phyloP scores from a whole-genome alignment of 2,888 invertebrate genomes.

The Julus scanicus region DNA sequence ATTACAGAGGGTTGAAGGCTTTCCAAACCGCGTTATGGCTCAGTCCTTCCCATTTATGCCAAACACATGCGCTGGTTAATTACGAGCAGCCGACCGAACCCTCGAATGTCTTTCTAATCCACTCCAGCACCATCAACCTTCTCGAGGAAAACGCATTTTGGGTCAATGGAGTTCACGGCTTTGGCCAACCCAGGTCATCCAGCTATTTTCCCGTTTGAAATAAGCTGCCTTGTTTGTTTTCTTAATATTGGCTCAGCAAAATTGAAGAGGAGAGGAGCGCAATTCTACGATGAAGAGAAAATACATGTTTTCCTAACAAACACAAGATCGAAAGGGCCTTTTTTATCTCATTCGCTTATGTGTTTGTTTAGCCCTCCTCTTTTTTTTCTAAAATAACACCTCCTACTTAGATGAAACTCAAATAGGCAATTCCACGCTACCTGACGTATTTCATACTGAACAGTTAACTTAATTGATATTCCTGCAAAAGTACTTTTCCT shows the following conservation, averaged over 20 bases:
- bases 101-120: conserved; percentile 24
- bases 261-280: conserved; percentile 43
- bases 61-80: conserved; percentile 17
- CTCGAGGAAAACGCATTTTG: background rate
- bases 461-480: background rate
- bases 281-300: background rate
- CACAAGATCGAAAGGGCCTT: conserved; percentile 1
- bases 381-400: background rate
- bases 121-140: conserved; percentile 26
- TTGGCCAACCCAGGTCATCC: background rate
- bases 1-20: conserved; percentile 23
- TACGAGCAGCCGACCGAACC: conserved; percentile 24
- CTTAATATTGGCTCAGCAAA: conserved; percentile 26
- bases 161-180: conserved; percentile 31
- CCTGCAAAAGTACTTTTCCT: no score
- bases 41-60: conserved; percentile 40
- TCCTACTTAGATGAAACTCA: background rate
- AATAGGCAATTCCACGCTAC: background rate
- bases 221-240: conserved; percentile 16
- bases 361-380: conserved; percentile 3
- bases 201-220: background rate
- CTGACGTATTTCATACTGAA: background rate
- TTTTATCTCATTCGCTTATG: conserved; percentile 44
- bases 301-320: conserved; percentile 40
- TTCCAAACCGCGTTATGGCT: conserved; percentile 21